phyloP scores from a whole-genome alignment of 2,888 invertebrate species.

The Nematopogon swammerdamellus region DNA sequence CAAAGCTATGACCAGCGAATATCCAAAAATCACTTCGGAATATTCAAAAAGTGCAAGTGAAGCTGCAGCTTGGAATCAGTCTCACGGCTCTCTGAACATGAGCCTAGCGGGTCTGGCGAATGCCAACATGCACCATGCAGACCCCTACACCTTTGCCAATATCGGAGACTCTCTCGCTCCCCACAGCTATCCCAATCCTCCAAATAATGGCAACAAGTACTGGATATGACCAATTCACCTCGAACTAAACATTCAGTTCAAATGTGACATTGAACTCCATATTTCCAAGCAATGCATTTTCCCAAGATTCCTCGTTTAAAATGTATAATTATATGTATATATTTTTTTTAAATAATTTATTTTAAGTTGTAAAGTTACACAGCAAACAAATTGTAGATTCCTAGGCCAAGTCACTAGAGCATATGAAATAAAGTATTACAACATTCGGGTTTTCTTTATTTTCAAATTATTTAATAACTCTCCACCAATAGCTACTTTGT shows the following conservation, averaged over 20 bases:
- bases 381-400: background rate
- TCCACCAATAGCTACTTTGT: no score
- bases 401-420: background rate
- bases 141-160: constrained; percentile 46
- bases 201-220: constrained; percentile 43
- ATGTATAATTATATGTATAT: no score
- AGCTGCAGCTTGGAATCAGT: constrained; percentile 49
- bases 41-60: constrained; percentile 49
- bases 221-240: constrained; percentile 34
- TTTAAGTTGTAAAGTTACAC: no score
- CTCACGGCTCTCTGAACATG: constrained; percentile 48
- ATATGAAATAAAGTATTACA: background rate
- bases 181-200: constrained; percentile 43
- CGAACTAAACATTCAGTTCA: no score
- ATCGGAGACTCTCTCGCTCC: constrained; percentile 42
- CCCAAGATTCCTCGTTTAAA: no score
- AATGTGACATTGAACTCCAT: no score
- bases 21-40: constrained; percentile 54
- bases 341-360: no score
- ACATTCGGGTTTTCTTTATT: no score
- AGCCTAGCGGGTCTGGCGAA: constrained; percentile 42
- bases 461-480: no score
- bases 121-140: constrained; percentile 51
- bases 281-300: no score
- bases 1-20: constrained; percentile 38